Evolutionary conservation across 2,888 invertebrate species (phyloP).

Genomic region (Archaeoteleia sp.): DNA sequence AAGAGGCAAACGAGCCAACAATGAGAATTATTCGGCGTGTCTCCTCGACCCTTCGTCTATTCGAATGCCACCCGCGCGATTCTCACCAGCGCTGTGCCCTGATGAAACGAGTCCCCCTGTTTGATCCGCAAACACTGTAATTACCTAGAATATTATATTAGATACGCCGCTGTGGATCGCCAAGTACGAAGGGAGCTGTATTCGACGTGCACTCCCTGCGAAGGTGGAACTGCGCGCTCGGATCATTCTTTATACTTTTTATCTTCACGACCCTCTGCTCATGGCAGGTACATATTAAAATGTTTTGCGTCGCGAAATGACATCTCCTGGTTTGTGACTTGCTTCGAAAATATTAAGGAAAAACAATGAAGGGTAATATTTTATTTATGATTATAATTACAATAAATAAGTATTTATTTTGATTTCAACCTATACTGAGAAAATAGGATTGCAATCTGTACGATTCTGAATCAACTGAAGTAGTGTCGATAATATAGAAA

Average conservation of each 20-base stretch:
- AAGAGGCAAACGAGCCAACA: slow-evolving; percentile 47
- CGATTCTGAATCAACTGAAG: no score
- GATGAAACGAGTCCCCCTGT: slow-evolving; percentile 65
- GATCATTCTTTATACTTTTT: slow-evolving; percentile 38
- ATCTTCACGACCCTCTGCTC: slow-evolving; percentile 27
- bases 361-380: no score
- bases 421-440: no score
- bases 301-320: slow-evolving; percentile 22
- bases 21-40: slow-evolving; percentile 53
- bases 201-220: slow-evolving; percentile 42
- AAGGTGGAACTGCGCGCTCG: slow-evolving; percentile 40
- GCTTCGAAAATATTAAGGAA: no score
- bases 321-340: slow-evolving; percentile 15
- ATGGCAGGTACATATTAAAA: slow-evolving; percentile 46
- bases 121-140: slow-evolving; percentile 75
- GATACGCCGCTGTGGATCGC: slow-evolving; percentile 60
- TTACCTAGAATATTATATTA: slow-evolving; percentile 75
- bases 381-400: no score
- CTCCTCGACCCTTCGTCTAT: slow-evolving; percentile 47
- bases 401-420: no score
- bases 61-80: slow-evolving; percentile 60
- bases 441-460: no score
- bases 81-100: slow-evolving; percentile 59
- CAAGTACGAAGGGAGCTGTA: slow-evolving; percentile 50
- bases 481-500: no score